Evolutionary conservation across 64 coral and sea anemone genomes (phyloP), one percentile per base, ranked within the genome.

Genomic region (Pachyseris speciosa): DNA sequence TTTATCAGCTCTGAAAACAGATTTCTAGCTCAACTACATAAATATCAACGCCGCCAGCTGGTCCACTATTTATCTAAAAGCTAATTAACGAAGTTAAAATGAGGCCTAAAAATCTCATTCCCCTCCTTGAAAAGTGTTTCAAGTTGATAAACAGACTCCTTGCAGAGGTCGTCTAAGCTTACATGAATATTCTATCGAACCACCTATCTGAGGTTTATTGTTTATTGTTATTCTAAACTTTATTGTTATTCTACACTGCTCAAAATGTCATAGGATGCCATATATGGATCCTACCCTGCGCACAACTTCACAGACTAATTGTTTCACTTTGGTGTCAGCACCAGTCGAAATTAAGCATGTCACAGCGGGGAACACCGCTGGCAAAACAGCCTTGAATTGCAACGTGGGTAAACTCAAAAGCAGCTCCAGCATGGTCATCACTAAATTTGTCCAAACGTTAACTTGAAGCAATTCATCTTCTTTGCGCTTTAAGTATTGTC

Each of bases 311-410:
- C 80, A 95, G 17, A 99, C 94, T n/a, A 99, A 84, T 50, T 92
- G 94, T 51, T 94, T 92, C 30, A 99, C 90, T 78, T 95, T 95
- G 17, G 94, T 83, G 74, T 99, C 97, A 60, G 86, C 77, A 6
- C 94, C 86, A 20, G 86, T 92, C 24, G 94, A 78, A 72, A 95
- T 93, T 15, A 99, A 78, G 55, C 86, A 91, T 59, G 94, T 99
- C 50, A 99, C 94, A 60, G 97, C 97, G 37, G 97, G 88, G 51
- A 95, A 99, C 20, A 99, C 90, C 78, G 97, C 97, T 86, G 97
- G 97, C 33, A 99, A 58, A 15, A 99, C 94, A 7, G 97, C 94
- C 65, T 99, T 99, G 76, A 99, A 99, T 20, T 99, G 97, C 81
- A 99, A 83, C 4, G 97, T 99, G 13, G 97, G 97, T 9, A 99